These are phyloP conservation scores for Cantharis nigra DNA, from an alignment of 2,888 invertebrate genomes.

Conservation along the genomic window DNA sequence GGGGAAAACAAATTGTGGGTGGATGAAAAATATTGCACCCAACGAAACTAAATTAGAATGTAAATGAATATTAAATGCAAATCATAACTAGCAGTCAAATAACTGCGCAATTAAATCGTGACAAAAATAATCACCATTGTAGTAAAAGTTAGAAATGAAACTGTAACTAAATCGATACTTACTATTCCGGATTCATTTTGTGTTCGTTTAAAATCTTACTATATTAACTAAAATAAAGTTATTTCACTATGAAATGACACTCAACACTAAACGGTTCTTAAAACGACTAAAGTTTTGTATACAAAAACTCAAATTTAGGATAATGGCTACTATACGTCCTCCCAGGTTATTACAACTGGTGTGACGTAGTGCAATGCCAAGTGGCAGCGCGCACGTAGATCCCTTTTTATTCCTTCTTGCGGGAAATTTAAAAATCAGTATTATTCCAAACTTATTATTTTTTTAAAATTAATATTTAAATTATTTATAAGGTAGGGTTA, in stretches of 20 bases:
- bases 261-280: conserved; percentile 25
- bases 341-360: conserved; percentile 44
- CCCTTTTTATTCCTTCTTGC: conserved; percentile 23
- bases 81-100: not conserved
- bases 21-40: conserved; percentile 4
- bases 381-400: conserved; percentile 47
- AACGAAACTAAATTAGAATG: not conserved
- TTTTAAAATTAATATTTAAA: too few relatives aligned
- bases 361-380: conserved; percentile 44
- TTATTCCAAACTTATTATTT: too few relatives aligned
- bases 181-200: conserved; percentile 83
- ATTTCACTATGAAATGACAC: conserved; percentile 13
- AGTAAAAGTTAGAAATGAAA: conserved; percentile 38
- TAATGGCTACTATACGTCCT: conserved; percentile 50
- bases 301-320: conserved; percentile 52
- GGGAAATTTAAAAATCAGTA: conserved; percentile 35
- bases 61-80: not conserved
- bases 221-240: conserved; percentile 12
- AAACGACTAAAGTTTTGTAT: conserved; percentile 42
- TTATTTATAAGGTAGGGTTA: not conserved
- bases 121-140: conserved; percentile 45
- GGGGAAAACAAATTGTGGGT: conserved; percentile 23
- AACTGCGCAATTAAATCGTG: conserved; percentile 44
- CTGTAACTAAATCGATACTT: conserved; percentile 62
- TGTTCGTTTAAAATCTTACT: conserved; percentile 10